Base-by-base conservation (phyloP, 2,113 vertebrate genomes). In the Scomber colias region DNA sequence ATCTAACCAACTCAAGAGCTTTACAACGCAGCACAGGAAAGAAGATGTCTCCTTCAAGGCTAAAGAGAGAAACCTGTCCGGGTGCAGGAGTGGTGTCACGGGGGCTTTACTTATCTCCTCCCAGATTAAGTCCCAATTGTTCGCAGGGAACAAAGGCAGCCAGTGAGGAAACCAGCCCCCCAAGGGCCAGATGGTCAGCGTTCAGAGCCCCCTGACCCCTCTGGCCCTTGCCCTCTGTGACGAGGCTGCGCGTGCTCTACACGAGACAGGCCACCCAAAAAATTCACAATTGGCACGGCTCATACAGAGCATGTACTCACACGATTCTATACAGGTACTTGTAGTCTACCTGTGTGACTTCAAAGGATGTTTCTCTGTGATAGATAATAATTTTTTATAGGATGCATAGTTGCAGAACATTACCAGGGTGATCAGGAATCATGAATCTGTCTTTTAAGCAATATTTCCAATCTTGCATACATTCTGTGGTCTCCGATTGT, bases 111-210 rank as follows among this genome's bases (percentile, higher is more conserved):
- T 97, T 97, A 97, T 97, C 96, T 96, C 93, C 92, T 90, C 90
- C 82, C 93, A 96, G 95, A 96, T 95, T 96, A 97, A 96, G 91
- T 93, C 94, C 91, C 96, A 94, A 98, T 98, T 98, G 97, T 98
- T 96, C 87, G 86, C 73, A 61, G 87, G 91, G 95, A 97, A 98
- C 97, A 98, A 99, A 98, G 95, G 83, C 89, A 91, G 84, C 91
- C 94, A 95, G 95, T 95, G 94, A 97, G 96, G 96, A 97, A 97
- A 95, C 87, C 89, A 85, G 69, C 92, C 95, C 93, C 95, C 93
- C 93, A 90, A 95, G 74, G 94, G 96, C 96, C 97, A 99, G 97
- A 97, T 98, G 97, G 97, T 93, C 96, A 95, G 94, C 92, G 94
- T 95, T 96, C 96, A 94, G 94, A 95, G 93, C 94, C 92, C 93